Conservation (phyloP, 2,888 invertebrate genomes). For the Melanotus villosus region DNA sequence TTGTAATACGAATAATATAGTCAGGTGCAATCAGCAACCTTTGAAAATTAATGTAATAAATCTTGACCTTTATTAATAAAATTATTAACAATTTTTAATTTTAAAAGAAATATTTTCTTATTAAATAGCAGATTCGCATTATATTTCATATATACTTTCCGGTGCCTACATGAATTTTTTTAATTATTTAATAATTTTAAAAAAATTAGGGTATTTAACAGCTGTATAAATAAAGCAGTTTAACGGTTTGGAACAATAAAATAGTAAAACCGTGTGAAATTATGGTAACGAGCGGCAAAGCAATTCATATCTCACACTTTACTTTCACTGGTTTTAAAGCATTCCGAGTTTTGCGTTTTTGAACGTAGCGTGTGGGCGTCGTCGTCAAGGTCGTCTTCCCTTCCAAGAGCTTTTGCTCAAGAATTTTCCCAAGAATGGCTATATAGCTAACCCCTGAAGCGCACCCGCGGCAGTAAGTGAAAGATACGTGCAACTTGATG, state of each 20-base stretch:
- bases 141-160: no score
- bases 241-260: constrained; percentile 31
- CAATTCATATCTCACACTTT: constrained; percentile 44
- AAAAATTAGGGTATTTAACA: no score
- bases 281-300: constrained; percentile 32
- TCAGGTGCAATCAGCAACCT: no score
- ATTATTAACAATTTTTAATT: no score
- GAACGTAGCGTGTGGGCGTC: constrained; percentile 14
- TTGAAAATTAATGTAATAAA: no score
- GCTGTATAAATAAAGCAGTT: no score
- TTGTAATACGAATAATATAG: no score
- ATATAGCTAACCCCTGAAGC: constrained; percentile 40
- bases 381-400: constrained; percentile 39
- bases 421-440: constrained; percentile 41
- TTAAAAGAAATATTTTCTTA: no score
- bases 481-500: constrained; percentile 40
- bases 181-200: no score
- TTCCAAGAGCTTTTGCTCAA: constrained; percentile 19
- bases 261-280: constrained; percentile 42
- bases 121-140: no score
- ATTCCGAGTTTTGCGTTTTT: constrained; percentile 12
- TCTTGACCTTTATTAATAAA: no score
- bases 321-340: constrained; percentile 39
- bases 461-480: constrained; percentile 38
- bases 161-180: no score